Percentiles rank a stretch among this genome's conserved stretches.
phyloP scores from a whole-genome alignment of 2,797 vertebrate genomes.

The Neosalanx taihuensis region DNA sequence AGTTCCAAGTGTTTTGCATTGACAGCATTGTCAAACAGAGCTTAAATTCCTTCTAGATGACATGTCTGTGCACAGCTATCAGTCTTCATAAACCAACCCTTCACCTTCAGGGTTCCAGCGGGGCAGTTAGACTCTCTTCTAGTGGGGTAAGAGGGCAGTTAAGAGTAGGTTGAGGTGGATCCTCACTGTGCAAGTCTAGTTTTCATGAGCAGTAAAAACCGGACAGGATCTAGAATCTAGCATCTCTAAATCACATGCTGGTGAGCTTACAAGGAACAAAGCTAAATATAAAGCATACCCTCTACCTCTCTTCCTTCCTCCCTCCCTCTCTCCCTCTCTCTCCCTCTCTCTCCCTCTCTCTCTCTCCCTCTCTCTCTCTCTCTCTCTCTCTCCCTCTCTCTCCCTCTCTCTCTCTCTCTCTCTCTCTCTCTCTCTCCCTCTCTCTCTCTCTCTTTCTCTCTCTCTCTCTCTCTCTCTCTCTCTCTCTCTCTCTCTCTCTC shows the following conservation, averaged over 20 bases:
- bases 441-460: neutral
- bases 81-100: no score
- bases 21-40: conserved; percentile 34
- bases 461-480: neutral
- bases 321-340: conserved; percentile 25
- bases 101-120: no score
- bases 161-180: no score
- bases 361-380: neutral
- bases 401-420: neutral
- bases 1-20: conserved; percentile 47
- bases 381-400: no score
- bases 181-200: conserved; percentile 1
- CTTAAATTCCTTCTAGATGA: conserved; percentile 4
- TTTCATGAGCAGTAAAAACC: conserved; percentile 35
- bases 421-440: neutral
- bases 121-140: no score
- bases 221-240: conserved; percentile 29
- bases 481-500: neutral
- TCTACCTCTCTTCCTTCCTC: conserved; percentile 23
- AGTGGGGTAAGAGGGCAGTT: no score
- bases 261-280: conserved; percentile 36
- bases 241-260: conserved; percentile 52
- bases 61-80: neutral
- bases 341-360: neutral
- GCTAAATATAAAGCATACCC: conserved; percentile 60